Conservation (phyloP, 1,140 invertebrate species). For the Pogonognathellus flavescens region DNA sequence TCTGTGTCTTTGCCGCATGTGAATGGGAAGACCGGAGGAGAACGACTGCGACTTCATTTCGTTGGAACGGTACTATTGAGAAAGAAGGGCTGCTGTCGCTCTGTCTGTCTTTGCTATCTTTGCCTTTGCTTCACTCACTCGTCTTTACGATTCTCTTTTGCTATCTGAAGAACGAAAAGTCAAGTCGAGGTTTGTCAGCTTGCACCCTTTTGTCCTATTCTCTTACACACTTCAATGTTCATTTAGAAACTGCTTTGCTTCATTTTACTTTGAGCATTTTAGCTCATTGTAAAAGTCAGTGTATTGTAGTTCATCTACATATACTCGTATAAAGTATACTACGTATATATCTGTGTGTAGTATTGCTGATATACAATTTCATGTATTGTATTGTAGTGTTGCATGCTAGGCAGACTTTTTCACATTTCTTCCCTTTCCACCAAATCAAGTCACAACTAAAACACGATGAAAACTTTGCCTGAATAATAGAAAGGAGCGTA, state of each 20-base stretch:
- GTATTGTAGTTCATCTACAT: not conserved
- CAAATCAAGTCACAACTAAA: not conserved
- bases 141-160: slow-evolving; percentile 1
- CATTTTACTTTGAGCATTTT: not conserved
- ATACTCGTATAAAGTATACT: no score
- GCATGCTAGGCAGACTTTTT: not conserved
- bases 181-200: slow-evolving; percentile 24
- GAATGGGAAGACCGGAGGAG: slow-evolving; percentile 2
- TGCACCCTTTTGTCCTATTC: slow-evolving; percentile 47
- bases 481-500: not conserved
- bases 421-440: not conserved
- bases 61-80: not conserved
- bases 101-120: slow-evolving; percentile 21
- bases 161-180: slow-evolving; percentile 22
- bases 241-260: not conserved
- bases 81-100: slow-evolving; percentile 2
- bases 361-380: no score
- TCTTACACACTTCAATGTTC: not conserved
- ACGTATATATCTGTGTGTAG: no score
- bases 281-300: no score
- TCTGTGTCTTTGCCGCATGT: slow-evolving; percentile 21
- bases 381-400: not conserved
- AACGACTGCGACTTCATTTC: slow-evolving; percentile 19
- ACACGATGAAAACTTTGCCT: not conserved
- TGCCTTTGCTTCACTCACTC: slow-evolving; percentile 15